Evolutionary conservation across 2,797 vertebrate species (phyloP).

Genomic region (Silurus lanzhouensis): DNA sequence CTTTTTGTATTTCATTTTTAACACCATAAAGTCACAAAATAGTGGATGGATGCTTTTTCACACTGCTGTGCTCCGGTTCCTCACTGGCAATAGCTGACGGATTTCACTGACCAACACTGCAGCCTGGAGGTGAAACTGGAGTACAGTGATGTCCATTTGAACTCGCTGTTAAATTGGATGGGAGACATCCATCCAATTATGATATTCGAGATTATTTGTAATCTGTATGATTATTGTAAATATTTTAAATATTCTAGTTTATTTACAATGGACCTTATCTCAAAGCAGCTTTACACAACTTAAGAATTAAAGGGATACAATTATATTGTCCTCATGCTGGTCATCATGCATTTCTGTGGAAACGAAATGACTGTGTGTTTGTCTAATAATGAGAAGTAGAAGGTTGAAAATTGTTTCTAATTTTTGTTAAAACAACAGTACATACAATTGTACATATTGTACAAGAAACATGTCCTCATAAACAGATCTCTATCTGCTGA

Average conservation of each 20-base stretch:
- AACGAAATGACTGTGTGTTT: not conserved
- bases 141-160: not conserved
- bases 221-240: not conserved
- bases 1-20: not conserved
- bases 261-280: too few relatives aligned
- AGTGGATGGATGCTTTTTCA: too few relatives aligned
- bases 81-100: not conserved
- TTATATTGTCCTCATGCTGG: not conserved
- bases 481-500: not conserved
- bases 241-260: not conserved
- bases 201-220: not conserved
- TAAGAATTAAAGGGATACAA: too few relatives aligned
- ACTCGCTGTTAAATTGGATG: not conserved
- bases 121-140: constrained; percentile 43
- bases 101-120: constrained; percentile 41
- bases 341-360: not conserved
- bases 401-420: not conserved
- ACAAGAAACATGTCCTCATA: not conserved
- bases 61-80: not conserved
- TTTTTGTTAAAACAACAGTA: too few relatives aligned
- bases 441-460: too few relatives aligned
- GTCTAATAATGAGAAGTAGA: not conserved
- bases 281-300: too few relatives aligned
- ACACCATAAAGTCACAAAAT: too few relatives aligned
- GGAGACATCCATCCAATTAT: not conserved